Conservation (phyloP, 2,113 vertebrate genomes). For the Anser brachyrhynchus region DNA sequence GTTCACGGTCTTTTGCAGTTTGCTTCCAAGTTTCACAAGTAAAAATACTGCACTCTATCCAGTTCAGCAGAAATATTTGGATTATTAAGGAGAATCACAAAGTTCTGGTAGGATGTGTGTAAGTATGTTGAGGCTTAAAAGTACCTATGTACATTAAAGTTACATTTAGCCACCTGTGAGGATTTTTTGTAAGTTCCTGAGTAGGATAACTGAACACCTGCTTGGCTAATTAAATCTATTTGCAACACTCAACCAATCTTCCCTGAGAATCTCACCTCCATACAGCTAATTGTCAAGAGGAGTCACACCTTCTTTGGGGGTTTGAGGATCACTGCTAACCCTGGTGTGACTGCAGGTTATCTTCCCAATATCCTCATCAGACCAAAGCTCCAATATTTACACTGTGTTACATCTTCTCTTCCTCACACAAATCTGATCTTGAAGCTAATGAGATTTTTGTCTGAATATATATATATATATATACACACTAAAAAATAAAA, state of each 20-base stretch:
- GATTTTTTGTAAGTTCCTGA: neutral
- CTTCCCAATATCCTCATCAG: rapidly evolving
- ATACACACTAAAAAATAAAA: no score
- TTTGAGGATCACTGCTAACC: neutral
- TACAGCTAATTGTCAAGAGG: rapidly evolving
- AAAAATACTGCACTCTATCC: neutral
- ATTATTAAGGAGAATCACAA: neutral
- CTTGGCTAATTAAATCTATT: neutral
- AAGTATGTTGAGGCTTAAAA: neutral
- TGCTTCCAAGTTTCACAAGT: neutral
- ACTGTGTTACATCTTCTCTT: neutral
- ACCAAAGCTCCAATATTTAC: neutral
- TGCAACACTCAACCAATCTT: neutral
- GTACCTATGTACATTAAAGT: neutral
- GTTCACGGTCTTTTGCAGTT: neutral
- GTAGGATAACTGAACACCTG: neutral
- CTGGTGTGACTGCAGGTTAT: neutral
- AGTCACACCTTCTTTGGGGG: neutral
- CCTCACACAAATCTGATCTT: neutral
- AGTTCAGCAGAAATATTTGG: neutral
- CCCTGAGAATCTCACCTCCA: neutral
- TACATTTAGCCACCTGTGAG: neutral
- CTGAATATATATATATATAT: neutral
- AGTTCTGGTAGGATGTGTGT: neutral
- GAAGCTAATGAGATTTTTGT: neutral